Evolutionary conservation across 2,888 invertebrate species (phyloP).

Genomic region (Pardosa pseudoannulata): DNA sequence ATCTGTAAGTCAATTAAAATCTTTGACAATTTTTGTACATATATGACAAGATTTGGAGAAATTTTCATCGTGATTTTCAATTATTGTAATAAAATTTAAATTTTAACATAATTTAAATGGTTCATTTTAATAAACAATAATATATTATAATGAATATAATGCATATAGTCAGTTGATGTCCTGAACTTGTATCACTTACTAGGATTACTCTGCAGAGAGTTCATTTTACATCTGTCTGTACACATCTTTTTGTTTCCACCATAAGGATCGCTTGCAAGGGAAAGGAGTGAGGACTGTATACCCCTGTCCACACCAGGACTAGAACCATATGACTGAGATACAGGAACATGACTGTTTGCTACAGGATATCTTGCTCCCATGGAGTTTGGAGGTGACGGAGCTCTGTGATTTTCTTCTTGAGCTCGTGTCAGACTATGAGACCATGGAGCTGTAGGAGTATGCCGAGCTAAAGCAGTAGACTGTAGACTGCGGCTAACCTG

Average conservation of each 20-base stretch:
- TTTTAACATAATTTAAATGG: too few relatives aligned
- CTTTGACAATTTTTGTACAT: too few relatives aligned
- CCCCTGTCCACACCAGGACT: conserved; percentile 79
- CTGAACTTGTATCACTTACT: conserved; percentile 28
- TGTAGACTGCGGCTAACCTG: conserved; percentile 71
- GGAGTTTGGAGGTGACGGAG: conserved; percentile 72
- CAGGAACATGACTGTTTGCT: conserved; percentile 28
- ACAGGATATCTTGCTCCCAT: conserved; percentile 46
- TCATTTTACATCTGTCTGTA: conserved; percentile 38
- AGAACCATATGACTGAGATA: conserved; percentile 66
- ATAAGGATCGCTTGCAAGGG: conserved; percentile 75
- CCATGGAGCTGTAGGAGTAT: conserved; percentile 72
- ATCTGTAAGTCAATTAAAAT: too few relatives aligned
- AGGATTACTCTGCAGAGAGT: conserved; percentile 43
- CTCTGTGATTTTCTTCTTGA: conserved; percentile 53
- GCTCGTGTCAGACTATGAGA: conserved; percentile 64
- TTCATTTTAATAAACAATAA: too few relatives aligned
- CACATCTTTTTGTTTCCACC: conserved; percentile 27
- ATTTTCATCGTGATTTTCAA: too few relatives aligned
- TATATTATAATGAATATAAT: too few relatives aligned
- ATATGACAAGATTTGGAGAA: too few relatives aligned
- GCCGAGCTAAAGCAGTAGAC: conserved; percentile 71
- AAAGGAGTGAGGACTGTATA: conserved; percentile 80
- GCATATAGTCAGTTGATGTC: too few relatives aligned
- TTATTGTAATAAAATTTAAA: too few relatives aligned